Conservation (phyloP, 2,797 vertebrate genomes). For the Falco rusticolus region DNA sequence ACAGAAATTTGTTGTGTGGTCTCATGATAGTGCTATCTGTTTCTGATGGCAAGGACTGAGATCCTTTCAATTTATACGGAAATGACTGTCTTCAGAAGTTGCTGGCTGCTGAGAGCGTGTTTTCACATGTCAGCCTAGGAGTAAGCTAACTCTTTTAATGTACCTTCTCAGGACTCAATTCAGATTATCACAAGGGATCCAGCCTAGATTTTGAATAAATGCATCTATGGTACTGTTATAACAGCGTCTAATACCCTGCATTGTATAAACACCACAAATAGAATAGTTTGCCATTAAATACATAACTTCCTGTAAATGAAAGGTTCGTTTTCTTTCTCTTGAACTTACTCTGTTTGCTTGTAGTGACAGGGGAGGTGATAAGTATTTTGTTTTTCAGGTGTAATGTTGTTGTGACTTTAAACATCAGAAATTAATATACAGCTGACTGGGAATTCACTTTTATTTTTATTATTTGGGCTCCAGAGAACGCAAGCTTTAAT, state of each 20-base stretch:
- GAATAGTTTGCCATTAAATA: neutral
- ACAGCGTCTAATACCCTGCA: neutral
- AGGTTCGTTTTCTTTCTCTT: neutral
- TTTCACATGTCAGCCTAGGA: neutral
- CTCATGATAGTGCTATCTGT: neutral
- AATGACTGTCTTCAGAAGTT: neutral
- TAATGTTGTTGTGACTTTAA: neutral
- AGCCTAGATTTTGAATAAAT: neutral
- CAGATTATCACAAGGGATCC: neutral
- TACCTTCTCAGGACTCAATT: neutral
- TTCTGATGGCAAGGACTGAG: neutral
- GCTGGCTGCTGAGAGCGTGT: neutral
- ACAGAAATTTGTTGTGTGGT: neutral
- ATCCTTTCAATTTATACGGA: neutral
- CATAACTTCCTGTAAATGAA: neutral
- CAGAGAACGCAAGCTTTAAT: neutral
- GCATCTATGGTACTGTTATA: neutral
- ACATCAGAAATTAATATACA: neutral
- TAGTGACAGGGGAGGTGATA: neutral
- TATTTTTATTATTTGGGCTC: neutral
- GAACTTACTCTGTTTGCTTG: neutral
- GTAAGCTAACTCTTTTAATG: neutral
- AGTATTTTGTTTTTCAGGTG: neutral
- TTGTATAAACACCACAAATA: neutral
- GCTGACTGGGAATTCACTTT: neutral